Conservation (phyloP, 2,888 invertebrate genomes). For the Tinea trinotella region DNA sequence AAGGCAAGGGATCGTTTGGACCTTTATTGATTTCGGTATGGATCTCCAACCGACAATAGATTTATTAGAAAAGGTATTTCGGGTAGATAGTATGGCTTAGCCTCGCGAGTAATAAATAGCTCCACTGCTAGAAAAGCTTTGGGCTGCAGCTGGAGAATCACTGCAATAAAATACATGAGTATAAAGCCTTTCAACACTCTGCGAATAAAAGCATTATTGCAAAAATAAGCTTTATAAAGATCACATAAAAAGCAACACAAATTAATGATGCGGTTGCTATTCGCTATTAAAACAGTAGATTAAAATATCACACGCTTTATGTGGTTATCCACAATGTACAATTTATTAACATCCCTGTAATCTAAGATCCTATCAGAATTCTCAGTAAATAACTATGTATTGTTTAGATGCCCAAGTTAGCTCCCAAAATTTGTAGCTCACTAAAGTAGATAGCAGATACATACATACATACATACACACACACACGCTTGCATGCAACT, state of each 20-base stretch:
- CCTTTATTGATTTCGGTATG: slow-evolving; percentile 96
- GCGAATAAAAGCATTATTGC: background rate
- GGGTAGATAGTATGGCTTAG: slow-evolving; percentile 26
- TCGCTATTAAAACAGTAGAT: background rate
- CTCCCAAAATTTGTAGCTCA: background rate
- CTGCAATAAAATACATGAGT: background rate
- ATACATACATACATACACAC: background rate
- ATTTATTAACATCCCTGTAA: background rate
- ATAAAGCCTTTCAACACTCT: slow-evolving; percentile 3
- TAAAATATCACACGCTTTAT: background rate
- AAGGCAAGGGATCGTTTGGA: slow-evolving; percentile 91
- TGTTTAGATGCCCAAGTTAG: background rate
- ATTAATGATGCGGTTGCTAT: background rate
- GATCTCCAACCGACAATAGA: slow-evolving; percentile 93
- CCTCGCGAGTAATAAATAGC: slow-evolving; percentile 31
- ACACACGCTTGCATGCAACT: slow-evolving; percentile 3
- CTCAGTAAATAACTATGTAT: background rate
- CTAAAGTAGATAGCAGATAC: background rate
- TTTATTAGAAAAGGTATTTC: slow-evolving; percentile 89
- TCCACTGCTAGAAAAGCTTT: slow-evolving; percentile 46
- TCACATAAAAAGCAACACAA: background rate
- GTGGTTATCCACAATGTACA: background rate
- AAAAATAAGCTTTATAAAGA: background rate
- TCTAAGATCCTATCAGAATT: background rate
- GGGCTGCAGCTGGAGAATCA: slow-evolving; percentile 30